Evolutionary conservation across 1,140 invertebrate genomes (phyloP), one percentile per base, ranked within the genome.

Genomic region (Heliconius melpomene): DNA sequence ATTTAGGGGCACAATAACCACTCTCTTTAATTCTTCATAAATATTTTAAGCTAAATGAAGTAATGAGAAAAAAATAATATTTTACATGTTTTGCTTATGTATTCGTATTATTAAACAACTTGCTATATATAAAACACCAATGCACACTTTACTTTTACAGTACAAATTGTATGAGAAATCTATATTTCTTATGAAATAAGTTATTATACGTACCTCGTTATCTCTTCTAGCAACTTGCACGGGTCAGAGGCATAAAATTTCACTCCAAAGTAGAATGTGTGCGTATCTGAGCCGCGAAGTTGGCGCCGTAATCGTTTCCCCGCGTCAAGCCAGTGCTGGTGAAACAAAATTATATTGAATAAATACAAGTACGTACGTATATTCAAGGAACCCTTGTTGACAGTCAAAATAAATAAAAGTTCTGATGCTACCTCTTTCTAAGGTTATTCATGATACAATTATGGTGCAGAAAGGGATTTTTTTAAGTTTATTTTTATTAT

Each of bases 231-330:
- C 74, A 99, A 95, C 90, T 99, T 99, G 95, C 98, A 98, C 1
- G 98, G 99, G 95, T 99, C 99, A 3, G 98, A 98, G 0, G 99
- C 98, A 94, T 99, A 99, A 95, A 99, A 99, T 94, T 99, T 99
- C 72, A 99, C 99, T 54, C 98, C 98, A 90, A 99, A 99, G 91
- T 99, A 98, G 83, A 99, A 97, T 26, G 98, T 99, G 92, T 98
- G 98, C 84, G 98, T 97, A 81, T 96, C 95, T 50, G 95, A 95
- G 71, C 96, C 96, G 89, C 97, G 97, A 72, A 98, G 95, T 93
- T 98, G 98, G 74, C 97, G 96, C 74, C 96, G 95, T 74, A 98
- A 96, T 84, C 97, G 96, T 93, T 98, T 98, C 72, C 96, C 96
- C 20, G 97, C 96, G 92, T 99, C 98, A 88, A 98, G 95, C 98